Evolutionary conservation across 2,888 invertebrate genomes (phyloP).

Genomic region (Rhagophthalmus giganteus): DNA sequence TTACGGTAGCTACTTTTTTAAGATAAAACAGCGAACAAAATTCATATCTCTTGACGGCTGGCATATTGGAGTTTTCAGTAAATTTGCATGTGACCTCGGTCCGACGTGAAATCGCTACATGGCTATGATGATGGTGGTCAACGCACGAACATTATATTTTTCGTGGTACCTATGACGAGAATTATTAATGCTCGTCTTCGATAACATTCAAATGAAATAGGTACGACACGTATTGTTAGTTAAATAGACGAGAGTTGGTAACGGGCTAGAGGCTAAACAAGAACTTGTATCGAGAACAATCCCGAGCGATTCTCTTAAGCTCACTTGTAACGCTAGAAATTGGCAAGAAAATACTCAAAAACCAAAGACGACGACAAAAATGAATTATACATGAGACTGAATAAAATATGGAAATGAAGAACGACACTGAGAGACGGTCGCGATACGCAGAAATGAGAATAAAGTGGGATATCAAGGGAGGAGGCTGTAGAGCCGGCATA

Average conservation of each 20-base stretch:
- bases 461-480: slow-evolving; percentile 36
- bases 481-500: slow-evolving; percentile 32
- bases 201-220: no score
- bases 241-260: slow-evolving; percentile 35
- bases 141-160: no score
- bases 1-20: slow-evolving; percentile 21
- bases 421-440: slow-evolving; percentile 40
- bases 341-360: slow-evolving; percentile 40
- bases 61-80: slow-evolving; percentile 24
- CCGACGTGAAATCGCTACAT: slow-evolving; percentile 17
- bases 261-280: slow-evolving; percentile 40
- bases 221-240: no score
- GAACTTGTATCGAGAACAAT: slow-evolving; percentile 40
- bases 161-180: no score
- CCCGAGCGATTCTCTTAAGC: slow-evolving; percentile 38
- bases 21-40: slow-evolving; percentile 25
- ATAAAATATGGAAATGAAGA: slow-evolving; percentile 53
- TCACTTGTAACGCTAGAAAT: slow-evolving; percentile 38
- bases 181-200: no score
- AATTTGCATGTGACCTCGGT: slow-evolving; percentile 29
- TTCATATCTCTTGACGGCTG: slow-evolving; percentile 23
- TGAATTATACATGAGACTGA: slow-evolving; percentile 54
- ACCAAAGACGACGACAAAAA: slow-evolving; percentile 46
- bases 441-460: slow-evolving; percentile 39
- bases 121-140: slow-evolving; percentile 11